Conservation (phyloP, 1,140 invertebrate genomes). For the Drosophila erecta region DNA sequence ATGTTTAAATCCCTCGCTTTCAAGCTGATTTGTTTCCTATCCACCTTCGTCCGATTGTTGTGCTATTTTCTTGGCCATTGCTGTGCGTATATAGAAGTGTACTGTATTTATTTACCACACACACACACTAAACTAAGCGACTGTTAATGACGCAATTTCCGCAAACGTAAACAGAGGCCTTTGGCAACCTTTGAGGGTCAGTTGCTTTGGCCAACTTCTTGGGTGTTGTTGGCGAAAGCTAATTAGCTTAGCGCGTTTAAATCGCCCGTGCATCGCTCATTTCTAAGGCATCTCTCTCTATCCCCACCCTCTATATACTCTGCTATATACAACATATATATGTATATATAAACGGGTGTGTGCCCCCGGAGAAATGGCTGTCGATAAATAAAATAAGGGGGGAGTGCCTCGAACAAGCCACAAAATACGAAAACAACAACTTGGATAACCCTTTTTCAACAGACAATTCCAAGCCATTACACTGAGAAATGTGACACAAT, state of each 20-base stretch:
- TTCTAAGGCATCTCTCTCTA: slow-evolving; percentile 39
- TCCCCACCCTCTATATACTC: background rate
- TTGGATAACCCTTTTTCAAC: slow-evolving; percentile 25
- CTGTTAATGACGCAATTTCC: slow-evolving; percentile 64
- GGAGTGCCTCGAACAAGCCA: slow-evolving; percentile 23
- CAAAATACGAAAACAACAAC: slow-evolving; percentile 24
- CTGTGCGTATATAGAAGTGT: background rate
- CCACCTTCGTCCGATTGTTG: background rate
- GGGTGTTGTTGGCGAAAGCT: slow-evolving; percentile 33
- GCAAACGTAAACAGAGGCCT: slow-evolving; percentile 22
- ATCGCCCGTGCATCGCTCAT: slow-evolving; percentile 37
- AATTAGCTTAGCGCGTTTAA: slow-evolving; percentile 58
- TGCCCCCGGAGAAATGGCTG: slow-evolving; percentile 25
- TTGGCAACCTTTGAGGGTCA: slow-evolving; percentile 46
- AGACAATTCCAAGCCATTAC: slow-evolving; percentile 79
- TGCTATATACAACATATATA: background rate
- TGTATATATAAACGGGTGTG: background rate
- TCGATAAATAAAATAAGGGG: slow-evolving; percentile 40
- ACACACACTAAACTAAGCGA: slow-evolving; percentile 32
- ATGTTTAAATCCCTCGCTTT: no score
- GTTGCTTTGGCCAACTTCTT: slow-evolving; percentile 35
- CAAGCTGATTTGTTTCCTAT: no score
- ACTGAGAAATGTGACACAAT: slow-evolving; percentile 82
- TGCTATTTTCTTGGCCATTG: background rate
- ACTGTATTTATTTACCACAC: slow-evolving; percentile 11